Base-by-base conservation (phyloP, 1,140 invertebrate genomes). In the Notospermus geniculatus region DNA sequence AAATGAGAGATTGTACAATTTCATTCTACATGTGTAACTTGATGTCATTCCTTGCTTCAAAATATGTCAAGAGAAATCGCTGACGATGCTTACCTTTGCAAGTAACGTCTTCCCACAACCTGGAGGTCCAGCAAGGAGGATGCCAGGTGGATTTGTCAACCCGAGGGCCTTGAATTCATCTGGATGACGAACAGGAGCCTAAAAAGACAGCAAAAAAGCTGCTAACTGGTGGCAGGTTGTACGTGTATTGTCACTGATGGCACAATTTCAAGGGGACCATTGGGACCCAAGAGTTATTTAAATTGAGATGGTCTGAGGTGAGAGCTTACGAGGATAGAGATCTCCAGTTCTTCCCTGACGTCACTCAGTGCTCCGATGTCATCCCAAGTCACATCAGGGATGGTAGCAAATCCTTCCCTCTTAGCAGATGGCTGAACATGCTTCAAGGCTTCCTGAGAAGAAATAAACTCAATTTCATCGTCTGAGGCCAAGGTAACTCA, bases 361-460 rank as follows among this genome's bases (percentile, higher is more conserved):
- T 92, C 86, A 32, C 87, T 85, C 11, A 99, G 77, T 0, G 95
- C 96, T 1, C 97, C 97, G 70, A 99, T 88, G 83, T 99, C 94
- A 63, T 93, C 88, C 97, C 97, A 99, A 0, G 92, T 95, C 0
- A 93, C 91, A 84, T 97, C 92, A 13, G 97, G 96, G 22, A 99
- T 92, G 7, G 95, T 97, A 2, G 92, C 91, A 83, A 99, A 98
- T 53, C 97, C 97, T 86, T 99, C 96, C 65, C 95, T 85, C 69
- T 96, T 96, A 0, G 93, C 89, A 52, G 93, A 95, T n/a, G 95
- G 95, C 57, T 80, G 76, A 19, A 95, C 88, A 67, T 87, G 83
- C 72, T 89, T 89, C 9, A 97, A 74, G 23, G 95, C 94, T 67
- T 70, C 65, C 75, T 85, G 67, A 57, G 80, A 80, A n/a, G n/a